phyloP scores from a whole-genome alignment of 2,888 invertebrate genomes.

The Cryptops parisi region DNA sequence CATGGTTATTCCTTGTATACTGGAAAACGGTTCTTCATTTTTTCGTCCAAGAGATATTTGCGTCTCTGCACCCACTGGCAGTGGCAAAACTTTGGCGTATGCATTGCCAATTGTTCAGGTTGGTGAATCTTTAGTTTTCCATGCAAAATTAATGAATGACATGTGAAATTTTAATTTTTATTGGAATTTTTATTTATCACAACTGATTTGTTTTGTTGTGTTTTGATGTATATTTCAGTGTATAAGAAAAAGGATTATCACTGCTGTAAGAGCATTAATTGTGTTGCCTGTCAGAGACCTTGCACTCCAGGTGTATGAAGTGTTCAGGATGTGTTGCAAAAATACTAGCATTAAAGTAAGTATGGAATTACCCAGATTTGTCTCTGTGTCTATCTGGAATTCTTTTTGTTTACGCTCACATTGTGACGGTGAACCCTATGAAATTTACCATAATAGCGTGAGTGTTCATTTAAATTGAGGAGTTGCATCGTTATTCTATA shows the following conservation, averaged over 20 bases:
- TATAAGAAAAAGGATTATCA: conserved; percentile 45
- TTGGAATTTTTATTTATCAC: too few relatives aligned
- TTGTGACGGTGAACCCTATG: too few relatives aligned
- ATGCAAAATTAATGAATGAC: too few relatives aligned
- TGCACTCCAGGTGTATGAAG: conserved; percentile 73
- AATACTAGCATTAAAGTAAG: conserved; percentile 39
- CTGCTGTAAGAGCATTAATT: conserved; percentile 64
- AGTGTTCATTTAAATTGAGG: too few relatives aligned
- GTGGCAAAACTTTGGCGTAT: conserved; percentile 92
- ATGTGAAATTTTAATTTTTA: too few relatives aligned
- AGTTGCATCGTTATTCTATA: too few relatives aligned
- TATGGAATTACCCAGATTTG: not conserved
- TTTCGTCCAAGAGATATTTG: conserved; percentile 77
- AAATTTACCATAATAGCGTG: too few relatives aligned
- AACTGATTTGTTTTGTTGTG: not conserved
- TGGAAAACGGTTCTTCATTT: conserved; percentile 41
- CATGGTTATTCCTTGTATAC: conserved; percentile 58
- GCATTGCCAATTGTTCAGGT: conserved; percentile 78
- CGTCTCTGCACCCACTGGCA: conserved; percentile 93
- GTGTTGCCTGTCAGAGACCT: conserved; percentile 86
- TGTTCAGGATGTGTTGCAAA: conserved; percentile 45
- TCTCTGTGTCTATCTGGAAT: too few relatives aligned
- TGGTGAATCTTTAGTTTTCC: conserved; percentile 19
- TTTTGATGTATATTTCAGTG: conserved; percentile 32
- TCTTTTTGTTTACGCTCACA: too few relatives aligned